phyloP scores from a whole-genome alignment of 2,797 vertebrate genomes.

The Nannoperca australis region DNA sequence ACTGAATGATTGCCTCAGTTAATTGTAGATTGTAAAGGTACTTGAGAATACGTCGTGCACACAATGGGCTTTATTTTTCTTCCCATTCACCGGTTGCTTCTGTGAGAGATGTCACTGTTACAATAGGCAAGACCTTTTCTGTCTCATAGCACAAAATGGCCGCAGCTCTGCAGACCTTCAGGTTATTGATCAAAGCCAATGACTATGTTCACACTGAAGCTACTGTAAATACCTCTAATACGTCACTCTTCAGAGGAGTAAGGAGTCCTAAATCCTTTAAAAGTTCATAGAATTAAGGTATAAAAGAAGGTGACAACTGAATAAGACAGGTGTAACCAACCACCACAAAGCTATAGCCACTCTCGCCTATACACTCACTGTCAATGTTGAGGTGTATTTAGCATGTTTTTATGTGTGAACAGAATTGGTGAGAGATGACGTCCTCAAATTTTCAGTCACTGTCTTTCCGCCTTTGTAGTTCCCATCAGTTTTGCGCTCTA shows the following conservation, averaged over 20 bases:
- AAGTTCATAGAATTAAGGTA: neutral
- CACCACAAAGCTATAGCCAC: neutral
- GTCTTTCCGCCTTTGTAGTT: neutral
- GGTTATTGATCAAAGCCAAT: constrained; percentile 42
- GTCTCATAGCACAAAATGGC: constrained; percentile 7
- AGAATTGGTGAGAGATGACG: neutral
- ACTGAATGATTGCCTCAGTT: neutral
- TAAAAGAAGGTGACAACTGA: neutral
- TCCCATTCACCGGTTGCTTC: constrained; percentile 9
- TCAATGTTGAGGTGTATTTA: neutral
- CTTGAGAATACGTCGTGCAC: neutral
- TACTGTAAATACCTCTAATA: constrained; percentile 3
- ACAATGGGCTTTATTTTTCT: neutral
- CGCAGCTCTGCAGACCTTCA: constrained; percentile 15
- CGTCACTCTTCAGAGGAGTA: constrained; percentile 7
- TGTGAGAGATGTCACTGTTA: constrained; percentile 14
- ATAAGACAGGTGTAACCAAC: constrained; percentile 4
- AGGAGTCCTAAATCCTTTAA: constrained; percentile 16
- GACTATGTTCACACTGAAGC: constrained; percentile 9
- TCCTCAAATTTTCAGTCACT: neutral
- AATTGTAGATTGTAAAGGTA: neutral
- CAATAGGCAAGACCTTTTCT: neutral
- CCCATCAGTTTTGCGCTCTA: neutral
- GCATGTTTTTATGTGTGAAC: neutral
- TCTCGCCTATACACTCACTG: neutral